Evolutionary conservation across 2,797 vertebrate genomes (phyloP).

Genomic region (Catamblyrhynchus diadema): DNA sequence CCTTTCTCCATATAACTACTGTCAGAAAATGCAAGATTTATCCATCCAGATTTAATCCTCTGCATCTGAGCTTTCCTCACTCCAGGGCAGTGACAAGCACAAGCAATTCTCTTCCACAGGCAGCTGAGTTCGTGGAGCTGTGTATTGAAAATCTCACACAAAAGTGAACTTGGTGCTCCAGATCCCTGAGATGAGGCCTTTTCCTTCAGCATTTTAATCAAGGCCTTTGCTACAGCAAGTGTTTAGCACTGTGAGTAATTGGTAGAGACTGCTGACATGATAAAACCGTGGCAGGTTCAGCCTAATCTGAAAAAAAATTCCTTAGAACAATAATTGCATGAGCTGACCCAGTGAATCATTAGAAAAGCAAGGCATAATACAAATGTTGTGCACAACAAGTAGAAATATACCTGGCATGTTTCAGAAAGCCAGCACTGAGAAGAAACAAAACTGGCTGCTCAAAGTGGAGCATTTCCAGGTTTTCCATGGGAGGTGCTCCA

Average conservation of each 20-base stretch:
- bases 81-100: not conserved
- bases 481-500: not conserved
- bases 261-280: slow-evolving; percentile 28
- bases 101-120: not conserved
- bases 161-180: not conserved
- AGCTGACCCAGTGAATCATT: slow-evolving; percentile 6
- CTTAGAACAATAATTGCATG: not conserved
- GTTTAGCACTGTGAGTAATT: not conserved
- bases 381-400: not conserved
- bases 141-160: not conserved
- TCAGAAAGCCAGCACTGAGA: not conserved
- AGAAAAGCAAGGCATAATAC: not conserved
- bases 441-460: not conserved
- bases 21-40: not conserved
- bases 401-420: not conserved
- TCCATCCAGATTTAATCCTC: not conserved
- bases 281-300: not conserved
- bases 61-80: not conserved
- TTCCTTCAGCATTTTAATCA: not conserved
- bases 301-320: slow-evolving; percentile 13
- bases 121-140: not conserved
- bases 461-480: not conserved
- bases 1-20: not conserved
- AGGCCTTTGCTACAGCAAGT: not conserved
- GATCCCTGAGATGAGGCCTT: not conserved